These are phyloP conservation scores for Ceryle rudis DNA, from an alignment of 2,797 vertebrate genomes.

Conservation along the genomic window DNA sequence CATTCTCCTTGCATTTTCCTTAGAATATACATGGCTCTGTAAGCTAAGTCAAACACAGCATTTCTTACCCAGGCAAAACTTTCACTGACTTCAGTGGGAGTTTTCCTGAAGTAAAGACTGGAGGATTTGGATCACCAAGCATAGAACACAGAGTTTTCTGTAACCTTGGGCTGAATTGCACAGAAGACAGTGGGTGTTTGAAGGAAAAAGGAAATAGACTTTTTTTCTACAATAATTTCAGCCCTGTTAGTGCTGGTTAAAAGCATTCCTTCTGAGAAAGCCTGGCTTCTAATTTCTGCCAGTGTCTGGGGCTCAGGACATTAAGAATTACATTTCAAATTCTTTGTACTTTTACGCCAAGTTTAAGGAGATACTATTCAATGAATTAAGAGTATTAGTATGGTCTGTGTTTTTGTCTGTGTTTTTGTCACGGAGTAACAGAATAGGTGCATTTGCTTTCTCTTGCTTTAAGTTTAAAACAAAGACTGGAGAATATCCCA, in stretches of 20 bases:
- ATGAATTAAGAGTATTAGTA: background rate
- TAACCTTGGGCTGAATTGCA: conserved; percentile 1
- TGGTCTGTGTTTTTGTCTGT: background rate
- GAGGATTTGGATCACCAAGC: conserved; percentile 48
- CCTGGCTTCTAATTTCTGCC: conserved; percentile 36
- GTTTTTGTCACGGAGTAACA: conserved; percentile 12
- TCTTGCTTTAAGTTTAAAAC: conserved; percentile 16
- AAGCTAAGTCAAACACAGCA: background rate
- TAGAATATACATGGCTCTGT: background rate
- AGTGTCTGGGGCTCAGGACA: conserved; percentile 25
- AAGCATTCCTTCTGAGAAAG: conserved; percentile 62
- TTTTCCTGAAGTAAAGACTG: conserved; percentile 60
- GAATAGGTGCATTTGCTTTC: conserved; percentile 12
- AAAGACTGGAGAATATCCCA: background rate
- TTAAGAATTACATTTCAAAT: conserved; percentile 53
- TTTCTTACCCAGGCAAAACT: conserved; percentile 28
- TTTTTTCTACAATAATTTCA: conserved; percentile 56
- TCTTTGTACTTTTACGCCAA: conserved; percentile 39
- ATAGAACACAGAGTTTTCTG: conserved; percentile 43
- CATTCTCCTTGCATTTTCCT: background rate
- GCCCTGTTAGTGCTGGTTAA: conserved; percentile 43
- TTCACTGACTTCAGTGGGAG: conserved; percentile 33
- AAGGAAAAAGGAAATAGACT: conserved; percentile 47
- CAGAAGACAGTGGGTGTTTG: conserved; percentile 11
- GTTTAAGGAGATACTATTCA: conserved; percentile 37